Percentiles rank a stretch among this genome's conserved stretches.
These are phyloP conservation scores for Terrapene triunguis DNA, from an alignment of 2,113 vertebrate species.

Conservation along the genomic window DNA sequence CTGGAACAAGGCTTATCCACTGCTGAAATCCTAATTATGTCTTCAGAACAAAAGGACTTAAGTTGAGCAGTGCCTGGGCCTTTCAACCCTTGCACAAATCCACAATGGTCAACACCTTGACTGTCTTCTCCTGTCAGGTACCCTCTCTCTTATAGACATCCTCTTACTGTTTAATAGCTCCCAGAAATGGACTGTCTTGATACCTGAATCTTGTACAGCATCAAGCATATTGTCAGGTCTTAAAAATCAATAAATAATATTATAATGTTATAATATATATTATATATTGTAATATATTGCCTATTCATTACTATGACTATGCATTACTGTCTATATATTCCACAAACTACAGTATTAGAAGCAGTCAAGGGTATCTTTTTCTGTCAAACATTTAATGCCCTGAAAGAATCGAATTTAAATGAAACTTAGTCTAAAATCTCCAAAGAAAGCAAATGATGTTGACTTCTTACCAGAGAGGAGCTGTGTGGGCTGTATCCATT, in stretches of 20 bases:
- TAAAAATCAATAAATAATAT: neutral
- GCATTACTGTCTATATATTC: neutral
- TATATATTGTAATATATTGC: neutral
- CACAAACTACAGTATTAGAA: neutral
- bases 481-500: neutral
- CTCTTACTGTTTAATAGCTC: neutral
- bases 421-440: constrained; percentile 32
- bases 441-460: neutral
- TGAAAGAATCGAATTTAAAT: neutral
- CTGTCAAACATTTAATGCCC: constrained; percentile 14
- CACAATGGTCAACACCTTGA: neutral
- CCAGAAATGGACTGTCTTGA: neutral
- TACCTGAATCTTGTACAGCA: neutral
- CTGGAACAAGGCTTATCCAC: neutral
- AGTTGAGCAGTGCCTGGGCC: neutral
- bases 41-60: neutral
- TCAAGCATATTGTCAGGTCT: neutral
- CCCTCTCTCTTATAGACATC: neutral
- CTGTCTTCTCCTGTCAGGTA: neutral
- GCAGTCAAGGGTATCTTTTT: neutral
- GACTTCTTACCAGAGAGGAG: neutral
- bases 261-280: neutral
- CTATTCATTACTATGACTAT: neutral
- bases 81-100: neutral
- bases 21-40: neutral